Conservation (phyloP, 2,888 invertebrate genomes). For the Leucophenga maculata region DNA sequence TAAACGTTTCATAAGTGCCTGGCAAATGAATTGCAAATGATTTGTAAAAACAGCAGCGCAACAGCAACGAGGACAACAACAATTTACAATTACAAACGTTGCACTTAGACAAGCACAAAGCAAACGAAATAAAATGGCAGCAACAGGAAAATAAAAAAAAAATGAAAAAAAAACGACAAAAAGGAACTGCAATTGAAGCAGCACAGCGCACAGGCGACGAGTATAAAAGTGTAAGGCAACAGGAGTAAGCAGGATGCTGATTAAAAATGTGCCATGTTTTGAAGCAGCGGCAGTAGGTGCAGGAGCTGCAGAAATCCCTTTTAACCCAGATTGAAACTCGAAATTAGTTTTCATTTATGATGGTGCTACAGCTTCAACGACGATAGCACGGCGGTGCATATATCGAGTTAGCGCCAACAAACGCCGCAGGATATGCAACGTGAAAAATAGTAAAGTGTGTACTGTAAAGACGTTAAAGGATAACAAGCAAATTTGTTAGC, state of each 20-base stretch:
- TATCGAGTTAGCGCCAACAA: slow-evolving; percentile 29
- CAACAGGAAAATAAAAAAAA: neutral
- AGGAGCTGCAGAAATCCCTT: slow-evolving; percentile 43
- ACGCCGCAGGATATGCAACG: slow-evolving; percentile 23
- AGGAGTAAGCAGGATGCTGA: slow-evolving; percentile 40
- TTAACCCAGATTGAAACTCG: slow-evolving; percentile 65
- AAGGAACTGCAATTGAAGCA: neutral
- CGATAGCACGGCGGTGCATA: neutral
- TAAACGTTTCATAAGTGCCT: slow-evolving; percentile 55
- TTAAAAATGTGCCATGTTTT: slow-evolving; percentile 53
- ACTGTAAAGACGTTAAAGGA: neutral
- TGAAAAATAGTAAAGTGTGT: neutral
- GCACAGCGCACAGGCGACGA: neutral
- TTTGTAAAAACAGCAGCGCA: slow-evolving; percentile 43
- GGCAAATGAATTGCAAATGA: slow-evolving; percentile 58
- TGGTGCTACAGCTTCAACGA: slow-evolving; percentile 18
- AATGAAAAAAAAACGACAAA: neutral
- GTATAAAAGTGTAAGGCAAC: neutral
- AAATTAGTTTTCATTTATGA: slow-evolving; percentile 66
- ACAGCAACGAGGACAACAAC: slow-evolving; percentile 23
- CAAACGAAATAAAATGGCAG: neutral
- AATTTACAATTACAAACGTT: slow-evolving; percentile 23
- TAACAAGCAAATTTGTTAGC: no score
- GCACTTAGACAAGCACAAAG: slow-evolving; percentile 11
- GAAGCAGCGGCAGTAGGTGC: neutral